Conservation (phyloP, 2,113 vertebrate species). For the Theristicus caerulescens region DNA sequence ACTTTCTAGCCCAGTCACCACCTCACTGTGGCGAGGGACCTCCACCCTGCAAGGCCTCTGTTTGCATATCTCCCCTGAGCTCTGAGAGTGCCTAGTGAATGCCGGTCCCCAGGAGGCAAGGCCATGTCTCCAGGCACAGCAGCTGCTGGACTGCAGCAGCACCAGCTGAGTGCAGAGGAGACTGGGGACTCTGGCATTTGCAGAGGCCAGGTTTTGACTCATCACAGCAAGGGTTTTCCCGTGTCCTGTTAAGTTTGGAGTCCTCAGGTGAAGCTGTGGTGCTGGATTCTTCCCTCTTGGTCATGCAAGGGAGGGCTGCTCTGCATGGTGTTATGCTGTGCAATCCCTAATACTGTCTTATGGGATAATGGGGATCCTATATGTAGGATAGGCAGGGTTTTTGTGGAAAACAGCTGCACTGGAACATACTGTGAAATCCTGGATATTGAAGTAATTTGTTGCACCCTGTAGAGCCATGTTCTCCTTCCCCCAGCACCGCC, state of each 20-base stretch:
- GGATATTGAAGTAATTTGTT: background rate
- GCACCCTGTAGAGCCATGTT: background rate
- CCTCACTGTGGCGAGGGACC: background rate
- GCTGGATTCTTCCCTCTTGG: background rate
- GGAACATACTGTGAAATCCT: background rate
- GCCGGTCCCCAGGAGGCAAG: background rate
- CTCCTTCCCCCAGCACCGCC: background rate
- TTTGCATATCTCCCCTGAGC: background rate
- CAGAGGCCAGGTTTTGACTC: background rate
- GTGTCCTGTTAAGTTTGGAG: background rate
- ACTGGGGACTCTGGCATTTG: background rate
- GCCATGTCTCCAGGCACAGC: background rate
- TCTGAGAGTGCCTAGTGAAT: background rate
- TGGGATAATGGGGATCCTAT: background rate
- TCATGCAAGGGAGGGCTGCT: background rate
- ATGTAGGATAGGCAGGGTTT: background rate
- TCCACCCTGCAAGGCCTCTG: background rate
- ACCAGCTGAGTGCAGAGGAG: background rate
- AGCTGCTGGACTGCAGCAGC: background rate
- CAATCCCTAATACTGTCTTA: rapidly evolving
- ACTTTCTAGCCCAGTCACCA: background rate
- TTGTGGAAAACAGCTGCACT: background rate
- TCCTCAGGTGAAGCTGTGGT: background rate
- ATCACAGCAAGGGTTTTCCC: background rate
- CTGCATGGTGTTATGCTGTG: background rate